Evolutionary conservation across 2,888 invertebrate species (phyloP), one percentile per base, ranked within the genome.

Genomic region (Coenonympha arcania): DNA sequence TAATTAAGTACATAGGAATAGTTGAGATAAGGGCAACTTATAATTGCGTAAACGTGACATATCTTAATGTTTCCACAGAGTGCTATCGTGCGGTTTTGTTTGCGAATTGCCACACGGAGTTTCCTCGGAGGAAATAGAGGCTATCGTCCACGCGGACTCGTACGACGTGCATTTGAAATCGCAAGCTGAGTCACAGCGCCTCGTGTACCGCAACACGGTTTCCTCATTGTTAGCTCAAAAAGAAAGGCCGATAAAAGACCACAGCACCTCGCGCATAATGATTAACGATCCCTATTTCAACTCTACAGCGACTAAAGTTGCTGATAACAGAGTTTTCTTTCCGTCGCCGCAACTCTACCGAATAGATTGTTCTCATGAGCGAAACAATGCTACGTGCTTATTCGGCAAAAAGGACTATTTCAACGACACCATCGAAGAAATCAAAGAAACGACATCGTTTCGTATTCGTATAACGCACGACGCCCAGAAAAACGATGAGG

Each of bases 11-110:
- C 8, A 13, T 13, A 1, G 24, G 24, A 39, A 39, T 24, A 24
- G 9, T 24, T 15, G 22, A 26, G 37, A 54, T 40, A 50, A 34
- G 52, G 18, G 37, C 20, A 34, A 15, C 4, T 44, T 28, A 9
- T 47, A 24, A 36, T 26, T 49, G n/a, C 22, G 13, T 37, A 47
- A 48, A 39, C 40, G 31, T 49, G 46, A 13, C 33, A 45, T 50
- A 36, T 54, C 16, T 41, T 28, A 54, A 57, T 55, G 44, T 52
- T 56, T 58, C 55, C 43, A 34, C 68, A 87, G 86, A 48, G 59
- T 88, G 18, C 73, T 84, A 56, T 83, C 89, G 13, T 90, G 89
- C 66, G 91, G 91, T 15, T 90, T 90, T 63, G 70, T 87, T 46
- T 91, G 91, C 65, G 83, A 88, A 44, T 54, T 78, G 28, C 76